A percentile compares a stretch with the other conserved stretches of the same genome.
Conservation (phyloP, 92 coral and sea anemone species). For the Epizoanthus stellaris region DNA sequence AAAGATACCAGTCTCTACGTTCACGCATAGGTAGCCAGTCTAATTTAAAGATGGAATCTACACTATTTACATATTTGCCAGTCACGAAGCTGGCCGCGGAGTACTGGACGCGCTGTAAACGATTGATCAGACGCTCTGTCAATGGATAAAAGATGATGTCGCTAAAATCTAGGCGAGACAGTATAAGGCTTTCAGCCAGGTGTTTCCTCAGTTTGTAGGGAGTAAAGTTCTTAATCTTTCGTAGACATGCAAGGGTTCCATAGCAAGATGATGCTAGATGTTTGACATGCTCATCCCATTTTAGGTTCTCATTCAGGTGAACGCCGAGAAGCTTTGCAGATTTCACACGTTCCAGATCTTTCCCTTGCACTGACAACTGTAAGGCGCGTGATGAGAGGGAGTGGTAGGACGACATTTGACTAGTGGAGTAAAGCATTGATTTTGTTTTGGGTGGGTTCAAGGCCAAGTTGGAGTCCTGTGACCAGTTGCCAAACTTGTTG, state of each 20-base stretch:
- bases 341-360: slow-evolving; percentile 34
- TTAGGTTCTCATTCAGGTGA: slow-evolving; percentile 32
- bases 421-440: slow-evolving; percentile 44
- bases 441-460: slow-evolving; percentile 29
- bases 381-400: slow-evolving; percentile 30
- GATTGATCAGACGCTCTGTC: slow-evolving; percentile 38
- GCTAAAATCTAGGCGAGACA: slow-evolving; percentile 20
- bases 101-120: slow-evolving; percentile 54
- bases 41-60: slow-evolving; percentile 31
- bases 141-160: slow-evolving; percentile 46
- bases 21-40: slow-evolving; percentile 54
- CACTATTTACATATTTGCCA: slow-evolving; percentile 49
- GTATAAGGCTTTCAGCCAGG: slow-evolving; percentile 29
- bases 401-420: slow-evolving; percentile 55
- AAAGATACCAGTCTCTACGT: slow-evolving; percentile 55
- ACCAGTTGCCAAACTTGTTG: slow-evolving; percentile 10
- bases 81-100: slow-evolving; percentile 62
- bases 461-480: slow-evolving; percentile 44
- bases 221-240: slow-evolving; percentile 60
- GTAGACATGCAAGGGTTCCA: slow-evolving; percentile 36
- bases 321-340: slow-evolving; percentile 45
- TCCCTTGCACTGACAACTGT: slow-evolving; percentile 33
- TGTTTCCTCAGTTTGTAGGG: slow-evolving; percentile 47
- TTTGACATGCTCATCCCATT: slow-evolving; percentile 54
- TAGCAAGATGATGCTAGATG: slow-evolving; percentile 51